Conservation (phyloP, 1,140 invertebrate genomes). For the Penaeus chinensis region DNA sequence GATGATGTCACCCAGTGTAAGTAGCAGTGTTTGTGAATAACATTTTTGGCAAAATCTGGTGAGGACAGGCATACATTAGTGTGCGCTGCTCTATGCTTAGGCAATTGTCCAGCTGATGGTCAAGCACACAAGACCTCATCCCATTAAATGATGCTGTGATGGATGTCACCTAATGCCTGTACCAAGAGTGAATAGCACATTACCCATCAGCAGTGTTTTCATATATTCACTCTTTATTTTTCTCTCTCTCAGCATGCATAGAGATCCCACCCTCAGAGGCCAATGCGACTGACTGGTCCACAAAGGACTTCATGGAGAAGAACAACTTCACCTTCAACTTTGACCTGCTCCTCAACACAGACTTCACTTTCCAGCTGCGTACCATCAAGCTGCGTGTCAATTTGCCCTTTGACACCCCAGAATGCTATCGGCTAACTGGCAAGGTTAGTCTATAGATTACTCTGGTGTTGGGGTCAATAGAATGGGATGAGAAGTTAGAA, state of each 20-base stretch:
- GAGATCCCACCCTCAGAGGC: conserved; percentile 38
- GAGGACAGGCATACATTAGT: no score
- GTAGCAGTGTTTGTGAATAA: neutral
- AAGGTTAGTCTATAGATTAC: conserved; percentile 70
- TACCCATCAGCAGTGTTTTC: no score
- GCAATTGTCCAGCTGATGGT: no score
- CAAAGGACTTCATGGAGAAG: conserved; percentile 30
- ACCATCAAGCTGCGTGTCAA: conserved; percentile 61
- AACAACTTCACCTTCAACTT: conserved; percentile 58
- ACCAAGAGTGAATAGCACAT: no score
- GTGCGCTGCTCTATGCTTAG: no score
- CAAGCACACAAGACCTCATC: no score
- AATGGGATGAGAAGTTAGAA: no score
- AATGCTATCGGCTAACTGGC: conserved; percentile 63
- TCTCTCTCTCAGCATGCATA: conserved; percentile 42
- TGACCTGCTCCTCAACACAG: conserved; percentile 42
- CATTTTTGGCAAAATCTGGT: no score
- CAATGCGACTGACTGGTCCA: conserved; percentile 45
- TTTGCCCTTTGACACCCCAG: conserved; percentile 59
- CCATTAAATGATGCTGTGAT: no score
- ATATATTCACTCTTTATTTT: neutral
- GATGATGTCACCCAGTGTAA: conserved; percentile 27
- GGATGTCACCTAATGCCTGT: no score
- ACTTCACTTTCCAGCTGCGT: conserved; percentile 59
- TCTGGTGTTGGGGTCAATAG: no score